phyloP scores from a whole-genome alignment of 2,113 vertebrate species.

The Lonchura striata region DNA sequence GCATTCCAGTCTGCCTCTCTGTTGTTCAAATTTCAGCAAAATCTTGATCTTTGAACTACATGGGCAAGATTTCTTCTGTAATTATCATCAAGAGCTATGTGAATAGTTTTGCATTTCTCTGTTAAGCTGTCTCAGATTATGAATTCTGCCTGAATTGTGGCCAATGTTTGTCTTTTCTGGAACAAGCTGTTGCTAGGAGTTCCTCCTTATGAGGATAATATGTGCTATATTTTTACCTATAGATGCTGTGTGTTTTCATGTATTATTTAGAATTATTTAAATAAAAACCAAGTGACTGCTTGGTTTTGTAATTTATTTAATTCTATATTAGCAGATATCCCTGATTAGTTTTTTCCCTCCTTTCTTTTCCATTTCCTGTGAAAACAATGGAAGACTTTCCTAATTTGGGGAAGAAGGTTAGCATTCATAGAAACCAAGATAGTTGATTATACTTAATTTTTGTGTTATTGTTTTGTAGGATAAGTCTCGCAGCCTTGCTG shows the following conservation, averaged over 20 bases:
- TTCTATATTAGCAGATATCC: neutral
- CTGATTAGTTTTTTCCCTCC: too few species aligned
- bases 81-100: neutral
- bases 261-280: neutral
- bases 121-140: neutral
- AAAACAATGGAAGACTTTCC: neutral
- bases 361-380: neutral
- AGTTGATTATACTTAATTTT: neutral
- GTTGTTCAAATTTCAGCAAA: neutral
- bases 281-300: neutral
- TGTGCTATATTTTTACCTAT: neutral
- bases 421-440: neutral
- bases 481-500: slow-evolving; percentile 86
- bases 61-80: neutral
- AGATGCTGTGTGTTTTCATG: neutral
- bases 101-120: neutral
- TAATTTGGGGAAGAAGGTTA: neutral
- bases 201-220: neutral
- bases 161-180: neutral
- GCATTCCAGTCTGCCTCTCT: neutral
- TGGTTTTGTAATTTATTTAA: neutral
- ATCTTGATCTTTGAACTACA: neutral
- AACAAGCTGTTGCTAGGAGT: neutral
- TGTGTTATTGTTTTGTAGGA: slow-evolving; percentile 75
- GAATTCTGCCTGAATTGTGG: neutral